Percentiles rank a stretch among this genome's conserved stretches.
These are phyloP conservation scores for Toxotes lorentzi DNA, from an alignment of 2,797 vertebrate species.

Conservation along the genomic window DNA sequence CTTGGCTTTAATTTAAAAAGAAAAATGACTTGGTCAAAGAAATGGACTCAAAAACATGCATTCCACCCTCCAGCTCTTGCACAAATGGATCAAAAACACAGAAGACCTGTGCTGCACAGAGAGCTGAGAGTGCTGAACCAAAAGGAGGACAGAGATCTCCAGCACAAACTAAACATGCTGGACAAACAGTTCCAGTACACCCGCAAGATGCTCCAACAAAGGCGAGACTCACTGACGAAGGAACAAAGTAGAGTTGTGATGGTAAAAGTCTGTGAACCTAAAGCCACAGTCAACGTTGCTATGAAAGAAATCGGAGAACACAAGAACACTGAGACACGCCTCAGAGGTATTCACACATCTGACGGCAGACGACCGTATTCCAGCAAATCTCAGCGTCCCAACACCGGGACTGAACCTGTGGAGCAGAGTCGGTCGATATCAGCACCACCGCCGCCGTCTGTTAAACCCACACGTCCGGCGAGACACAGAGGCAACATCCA, in stretches of 20 bases:
- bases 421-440: constrained; percentile 60
- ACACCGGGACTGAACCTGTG: background rate
- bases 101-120: constrained; percentile 50
- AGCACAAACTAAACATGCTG: constrained; percentile 75
- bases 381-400: constrained; percentile 26
- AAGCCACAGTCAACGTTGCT: constrained; percentile 79
- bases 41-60: background rate
- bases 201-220: constrained; percentile 73
- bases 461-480: constrained; percentile 18
- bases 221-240: constrained; percentile 60
- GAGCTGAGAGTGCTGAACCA: constrained; percentile 79
- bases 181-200: constrained; percentile 74
- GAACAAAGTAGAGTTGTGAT: constrained; percentile 74
- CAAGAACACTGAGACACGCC: background rate
- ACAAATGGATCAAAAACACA: constrained; percentile 58
- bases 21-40: background rate
- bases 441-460: constrained; percentile 23
- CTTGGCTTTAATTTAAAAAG: background rate
- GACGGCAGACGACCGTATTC: constrained; percentile 38
- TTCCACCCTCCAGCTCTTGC: constrained; percentile 5
- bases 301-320: constrained; percentile 80
- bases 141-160: constrained; percentile 79
- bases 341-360: constrained; percentile 36
- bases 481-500: constrained; percentile 48
- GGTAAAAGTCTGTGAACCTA: constrained; percentile 80